Conservation (phyloP, 2,113 vertebrate genomes). For the Bucco capensis region DNA sequence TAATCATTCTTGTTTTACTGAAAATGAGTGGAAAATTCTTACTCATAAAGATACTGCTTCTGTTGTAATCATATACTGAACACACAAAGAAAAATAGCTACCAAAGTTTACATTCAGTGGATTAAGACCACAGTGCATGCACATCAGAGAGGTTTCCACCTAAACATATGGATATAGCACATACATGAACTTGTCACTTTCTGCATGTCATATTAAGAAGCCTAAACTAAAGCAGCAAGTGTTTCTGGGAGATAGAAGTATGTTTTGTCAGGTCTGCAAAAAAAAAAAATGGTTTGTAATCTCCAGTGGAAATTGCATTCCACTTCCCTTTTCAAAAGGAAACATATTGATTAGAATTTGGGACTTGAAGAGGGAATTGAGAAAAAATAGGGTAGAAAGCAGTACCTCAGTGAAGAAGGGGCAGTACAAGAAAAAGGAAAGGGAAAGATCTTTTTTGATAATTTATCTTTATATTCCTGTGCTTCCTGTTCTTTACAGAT, state of each 20-base stretch:
- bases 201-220: neutral
- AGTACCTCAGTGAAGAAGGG: neutral
- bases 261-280: neutral
- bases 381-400: neutral
- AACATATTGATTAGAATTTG: neutral
- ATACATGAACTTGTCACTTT: accelerated
- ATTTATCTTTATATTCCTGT: neutral
- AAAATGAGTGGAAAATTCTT: neutral
- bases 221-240: neutral
- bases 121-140: neutral
- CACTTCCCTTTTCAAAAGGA: neutral
- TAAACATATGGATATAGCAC: neutral
- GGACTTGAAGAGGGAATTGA: neutral
- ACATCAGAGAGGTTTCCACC: neutral
- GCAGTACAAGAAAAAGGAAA: neutral
- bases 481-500: neutral
- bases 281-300: neutral
- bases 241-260: neutral
- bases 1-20: neutral
- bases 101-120: neutral
- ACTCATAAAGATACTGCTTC: neutral
- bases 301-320: neutral
- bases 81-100: neutral
- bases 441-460: neutral
- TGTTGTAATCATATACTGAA: neutral